phyloP scores from a whole-genome alignment of 2,888 invertebrate genomes.

The Cerceris rybyensis region DNA sequence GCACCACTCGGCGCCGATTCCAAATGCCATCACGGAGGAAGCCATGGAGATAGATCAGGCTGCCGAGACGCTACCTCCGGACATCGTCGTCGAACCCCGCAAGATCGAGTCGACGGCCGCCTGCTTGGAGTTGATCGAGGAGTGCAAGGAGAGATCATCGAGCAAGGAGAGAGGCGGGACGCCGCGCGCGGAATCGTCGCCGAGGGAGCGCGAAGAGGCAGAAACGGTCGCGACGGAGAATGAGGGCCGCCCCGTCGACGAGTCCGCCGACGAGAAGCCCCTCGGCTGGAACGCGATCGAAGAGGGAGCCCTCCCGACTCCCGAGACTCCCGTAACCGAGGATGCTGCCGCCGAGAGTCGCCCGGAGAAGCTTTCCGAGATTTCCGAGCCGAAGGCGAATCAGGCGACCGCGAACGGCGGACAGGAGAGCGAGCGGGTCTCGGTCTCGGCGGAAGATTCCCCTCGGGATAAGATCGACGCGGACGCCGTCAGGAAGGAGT shows the following conservation, averaged over 20 bases:
- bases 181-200: slow-evolving; percentile 61
- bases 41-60: slow-evolving; percentile 75
- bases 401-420: not conserved
- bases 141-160: slow-evolving; percentile 79
- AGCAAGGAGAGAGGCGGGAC: slow-evolving; percentile 79
- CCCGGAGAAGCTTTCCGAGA: not conserved
- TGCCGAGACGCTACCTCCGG: slow-evolving; percentile 58
- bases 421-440: not conserved
- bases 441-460: not conserved
- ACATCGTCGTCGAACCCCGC: slow-evolving; percentile 66
- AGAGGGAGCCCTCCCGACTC: no score
- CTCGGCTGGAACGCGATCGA: no score
- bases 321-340: not conserved
- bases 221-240: not conserved
- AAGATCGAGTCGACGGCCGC: slow-evolving; percentile 77
- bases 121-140: slow-evolving; percentile 82
- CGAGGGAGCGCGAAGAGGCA: slow-evolving; percentile 28
- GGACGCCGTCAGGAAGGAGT: slow-evolving; percentile 51
- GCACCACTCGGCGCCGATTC: slow-evolving; percentile 76
- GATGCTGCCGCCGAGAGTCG: not conserved
- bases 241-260: no score
- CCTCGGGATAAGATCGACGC: slow-evolving; percentile 45
- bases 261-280: no score
- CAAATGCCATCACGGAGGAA: slow-evolving; percentile 75
- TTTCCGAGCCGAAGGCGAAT: slow-evolving; percentile 26